These are phyloP conservation scores for Hippocampus zosterae DNA, from an alignment of 2,113 vertebrate genomes.

Conservation along the genomic window DNA sequence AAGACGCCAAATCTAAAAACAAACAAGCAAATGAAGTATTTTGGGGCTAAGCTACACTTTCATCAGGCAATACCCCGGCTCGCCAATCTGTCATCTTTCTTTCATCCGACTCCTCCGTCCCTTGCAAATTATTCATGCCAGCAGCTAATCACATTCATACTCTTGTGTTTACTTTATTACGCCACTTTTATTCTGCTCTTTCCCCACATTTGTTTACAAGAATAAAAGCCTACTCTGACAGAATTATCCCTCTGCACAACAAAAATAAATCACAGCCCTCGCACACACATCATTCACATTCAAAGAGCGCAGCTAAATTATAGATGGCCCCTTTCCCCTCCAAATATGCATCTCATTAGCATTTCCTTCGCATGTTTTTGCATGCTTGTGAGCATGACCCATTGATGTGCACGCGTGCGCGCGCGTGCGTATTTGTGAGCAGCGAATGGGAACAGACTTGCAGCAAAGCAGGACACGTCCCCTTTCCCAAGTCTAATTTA, in stretches of 20 bases:
- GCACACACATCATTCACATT: conserved; percentile 73
- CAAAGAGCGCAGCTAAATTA: conserved; percentile 76
- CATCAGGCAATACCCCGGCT: conserved; percentile 39
- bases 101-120: conserved; percentile 55
- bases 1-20: conserved; percentile 14
- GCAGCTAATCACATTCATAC: conserved; percentile 69
- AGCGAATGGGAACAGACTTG: conserved; percentile 67
- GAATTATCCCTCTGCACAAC: conserved; percentile 72
- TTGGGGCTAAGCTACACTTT: conserved; percentile 24
- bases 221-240: conserved; percentile 74
- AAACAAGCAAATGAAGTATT: conserved; percentile 25
- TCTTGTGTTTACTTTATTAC: conserved; percentile 75
- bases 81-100: conserved; percentile 55
- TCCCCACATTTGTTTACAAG: conserved; percentile 76
- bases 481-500: conserved; percentile 78
- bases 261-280: conserved; percentile 72
- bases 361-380: conserved; percentile 69
- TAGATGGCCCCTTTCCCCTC: conserved; percentile 71
- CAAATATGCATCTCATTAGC: conserved; percentile 77
- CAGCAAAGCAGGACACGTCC: conserved; percentile 76
- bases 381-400: conserved; percentile 35
- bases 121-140: conserved; percentile 67
- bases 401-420: conserved; percentile 34
- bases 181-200: conserved; percentile 68
- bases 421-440: conserved; percentile 25